Evolutionary conservation across 2,888 invertebrate genomes (phyloP).

Genomic region (Philonicus albiceps): DNA sequence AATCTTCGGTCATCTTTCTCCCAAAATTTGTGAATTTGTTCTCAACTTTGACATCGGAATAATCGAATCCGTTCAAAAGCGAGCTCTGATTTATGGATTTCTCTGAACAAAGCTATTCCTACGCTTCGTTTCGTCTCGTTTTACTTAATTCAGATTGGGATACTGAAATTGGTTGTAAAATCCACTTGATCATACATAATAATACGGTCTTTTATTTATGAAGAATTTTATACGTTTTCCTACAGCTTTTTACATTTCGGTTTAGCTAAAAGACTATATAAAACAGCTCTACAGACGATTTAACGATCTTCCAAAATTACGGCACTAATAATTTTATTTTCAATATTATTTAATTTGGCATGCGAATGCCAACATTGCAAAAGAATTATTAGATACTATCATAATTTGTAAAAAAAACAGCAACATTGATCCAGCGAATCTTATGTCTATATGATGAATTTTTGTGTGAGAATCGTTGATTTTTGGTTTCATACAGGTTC

Average conservation of each 20-base stretch:
- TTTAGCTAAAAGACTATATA: background rate
- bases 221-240: background rate
- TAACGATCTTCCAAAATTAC: background rate
- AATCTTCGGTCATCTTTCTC: constrained; percentile 30
- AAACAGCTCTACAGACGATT: background rate
- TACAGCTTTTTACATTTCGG: background rate
- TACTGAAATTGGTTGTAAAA: background rate
- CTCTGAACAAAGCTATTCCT: constrained; percentile 4
- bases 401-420: too few relatives aligned
- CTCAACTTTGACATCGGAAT: constrained; percentile 14
- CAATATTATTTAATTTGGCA: too few relatives aligned
- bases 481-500: too few relatives aligned
- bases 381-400: too few relatives aligned
- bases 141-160: background rate
- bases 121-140: constrained; percentile 1
- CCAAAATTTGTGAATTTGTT: background rate
- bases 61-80: background rate
- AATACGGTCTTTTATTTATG: background rate
- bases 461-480: too few relatives aligned
- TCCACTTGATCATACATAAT: background rate
- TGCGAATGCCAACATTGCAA: too few relatives aligned
- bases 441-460: too few relatives aligned
- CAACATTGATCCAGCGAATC: too few relatives aligned
- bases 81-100: background rate
- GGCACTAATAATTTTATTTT: background rate